Evolutionary conservation across 2,797 vertebrate species (phyloP), one percentile per base, ranked within the genome.

Genomic region (Hydrophis major): DNA sequence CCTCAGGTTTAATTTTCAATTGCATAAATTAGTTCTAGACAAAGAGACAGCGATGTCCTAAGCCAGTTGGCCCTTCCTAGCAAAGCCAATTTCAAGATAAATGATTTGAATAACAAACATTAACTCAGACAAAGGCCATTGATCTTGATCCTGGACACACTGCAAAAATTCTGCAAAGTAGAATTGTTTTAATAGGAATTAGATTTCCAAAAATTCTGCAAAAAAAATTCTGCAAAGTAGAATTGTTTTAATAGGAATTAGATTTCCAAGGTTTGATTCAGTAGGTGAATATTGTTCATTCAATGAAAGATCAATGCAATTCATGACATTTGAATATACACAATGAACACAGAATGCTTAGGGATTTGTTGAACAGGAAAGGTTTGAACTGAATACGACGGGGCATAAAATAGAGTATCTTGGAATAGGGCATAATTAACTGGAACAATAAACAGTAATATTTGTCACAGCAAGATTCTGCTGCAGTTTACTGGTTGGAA

Each of bases 41-140:
- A 91, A 22, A 11, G 25, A 56, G 53, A 55, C 14, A 74, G 28
- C 25, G 16, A 37, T 56, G 0, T 13, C 66, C 57, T 28, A 55
- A 61, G 60, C 47, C 66, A n/a, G 59, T 27, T 28, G 57, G 0
- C 18, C 37, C 59, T 3, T 4, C 53, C 92, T 90, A 83, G n/a
- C 61, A 61, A 89, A 94, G 87, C 22, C 13, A 0, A 20, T 74
- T 86, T 93, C 92, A 94, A 92, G 50, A 32, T 0, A 88, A 92
- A 1, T 16, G n/a, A 12, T 59, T 61, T 16, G 1, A 92, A 14
- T 63, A 1, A 59, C 13, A 93, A 93, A 89, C 42, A 92, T 37
- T 60, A 92, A 91, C 1, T n/a, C 8, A 42, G 37, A 91, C 50
- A 94, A 74, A 78, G 93, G 55, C 25, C 89, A 87, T 11, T 90